Evolutionary conservation across 2,797 vertebrate genomes (phyloP).

Genomic region (Pantherophis vulpinus): DNA sequence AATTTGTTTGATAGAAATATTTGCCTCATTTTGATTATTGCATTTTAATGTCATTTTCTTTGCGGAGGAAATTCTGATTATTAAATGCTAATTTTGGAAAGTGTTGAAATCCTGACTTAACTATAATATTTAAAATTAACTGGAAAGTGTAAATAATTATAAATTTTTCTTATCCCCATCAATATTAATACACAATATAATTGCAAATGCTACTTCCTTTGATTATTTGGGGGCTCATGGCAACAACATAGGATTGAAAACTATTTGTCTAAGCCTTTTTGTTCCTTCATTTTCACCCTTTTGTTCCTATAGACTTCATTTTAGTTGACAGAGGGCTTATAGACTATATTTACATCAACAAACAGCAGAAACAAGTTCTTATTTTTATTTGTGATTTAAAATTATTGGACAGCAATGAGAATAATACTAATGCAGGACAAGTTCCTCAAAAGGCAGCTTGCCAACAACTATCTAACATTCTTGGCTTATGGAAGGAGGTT

Average conservation of each 20-base stretch:
- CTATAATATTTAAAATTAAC: neutral
- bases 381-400: neutral
- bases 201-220: neutral
- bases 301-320: neutral
- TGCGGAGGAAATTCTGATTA: neutral
- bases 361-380: neutral
- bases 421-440: neutral
- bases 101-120: neutral
- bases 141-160: neutral
- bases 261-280: no score
- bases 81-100: neutral
- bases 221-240: neutral
- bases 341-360: neutral
- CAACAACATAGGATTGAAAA: neutral
- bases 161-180: neutral
- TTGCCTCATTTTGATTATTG: neutral
- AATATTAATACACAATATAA: neutral
- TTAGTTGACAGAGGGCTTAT: neutral
- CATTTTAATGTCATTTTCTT: neutral
- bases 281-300: neutral
- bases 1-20: constrained; percentile 65
- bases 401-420: neutral
- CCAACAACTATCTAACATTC: neutral
- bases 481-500: neutral
- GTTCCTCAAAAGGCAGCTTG: neutral